Conservation (phyloP, 2,888 invertebrate genomes). For the Selenia dentaria region DNA sequence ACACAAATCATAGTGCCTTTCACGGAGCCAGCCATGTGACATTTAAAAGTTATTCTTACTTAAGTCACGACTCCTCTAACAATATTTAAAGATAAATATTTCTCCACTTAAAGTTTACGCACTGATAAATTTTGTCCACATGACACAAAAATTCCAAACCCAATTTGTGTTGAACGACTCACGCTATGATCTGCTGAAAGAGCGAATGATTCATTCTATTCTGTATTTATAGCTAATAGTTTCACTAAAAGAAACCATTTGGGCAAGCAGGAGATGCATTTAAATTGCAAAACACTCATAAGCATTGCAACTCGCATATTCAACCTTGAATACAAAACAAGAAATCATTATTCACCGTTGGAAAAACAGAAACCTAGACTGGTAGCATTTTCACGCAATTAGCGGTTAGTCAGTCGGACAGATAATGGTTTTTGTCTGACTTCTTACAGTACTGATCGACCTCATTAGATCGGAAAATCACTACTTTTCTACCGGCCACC, state of each 20-base stretch:
- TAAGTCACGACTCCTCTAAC: conserved; percentile 42
- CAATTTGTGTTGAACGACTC: conserved; percentile 10
- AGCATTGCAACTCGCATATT: conserved; percentile 14
- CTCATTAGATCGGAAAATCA: conserved; percentile 65
- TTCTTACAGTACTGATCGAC: conserved; percentile 65
- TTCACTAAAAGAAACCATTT: conserved; percentile 10
- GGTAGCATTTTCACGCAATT: conserved; percentile 58
- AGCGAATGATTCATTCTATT: conserved; percentile 11
- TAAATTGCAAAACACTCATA: conserved; percentile 9
- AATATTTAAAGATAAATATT: conserved; percentile 6
- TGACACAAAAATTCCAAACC: conserved; percentile 10
- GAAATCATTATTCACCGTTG: conserved; percentile 35
- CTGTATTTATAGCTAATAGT: neutral
- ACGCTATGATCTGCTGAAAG: conserved; percentile 10
- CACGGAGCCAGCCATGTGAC: conserved; percentile 58
- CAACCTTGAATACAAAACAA: conserved; percentile 36
- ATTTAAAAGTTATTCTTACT: conserved; percentile 61
- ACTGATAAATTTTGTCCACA: neutral
- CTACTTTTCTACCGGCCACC: conserved; percentile 55
- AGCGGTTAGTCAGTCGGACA: conserved; percentile 58
- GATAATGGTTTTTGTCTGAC: conserved; percentile 60
- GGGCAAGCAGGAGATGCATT: conserved; percentile 2
- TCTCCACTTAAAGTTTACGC: conserved; percentile 16
- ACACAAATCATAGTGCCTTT: conserved; percentile 62
- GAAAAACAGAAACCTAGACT: conserved; percentile 48